Evolutionary conservation across 2,888 invertebrate genomes (phyloP), one percentile per base, ranked within the genome.

Genomic region (Agapetus fuscipes): DNA sequence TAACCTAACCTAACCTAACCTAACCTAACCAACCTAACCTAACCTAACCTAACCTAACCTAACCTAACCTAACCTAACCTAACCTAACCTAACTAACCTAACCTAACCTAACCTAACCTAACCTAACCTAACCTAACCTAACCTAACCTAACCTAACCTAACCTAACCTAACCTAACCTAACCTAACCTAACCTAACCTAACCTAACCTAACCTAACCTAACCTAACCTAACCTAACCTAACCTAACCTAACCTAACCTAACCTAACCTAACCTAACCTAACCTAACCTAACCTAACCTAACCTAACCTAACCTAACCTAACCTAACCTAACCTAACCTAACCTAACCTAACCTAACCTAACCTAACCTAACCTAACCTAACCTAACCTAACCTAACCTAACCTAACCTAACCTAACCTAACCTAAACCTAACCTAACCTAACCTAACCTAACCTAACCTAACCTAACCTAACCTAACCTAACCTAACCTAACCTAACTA

Each of bases 381-480:
- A 54, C 54, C 53, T 50, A 52, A 54, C 53, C 52, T 51, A 54
- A 50, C 54, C 53, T 52, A 53, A 54, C 54, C 54, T 52, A 54
- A 54, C 54, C 54, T 52, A 54, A 54, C 52, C 54, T n/a, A n/a
- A n/a, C n/a, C n/a, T n/a, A n/a, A n/a, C n/a, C n/a, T n/a, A n/a
- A n/a, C n/a, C n/a, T n/a, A 53, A 53, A 55, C 53, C 53, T 52
- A 53, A 55, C 54, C 53, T 50, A 52, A 53, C 53, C 53, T 46
- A 51, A 54, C 55, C 30, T 53, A 54, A 56, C 56, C 56, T 52
- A 54, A 56, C 55, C 56, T 52, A 54, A 56, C 54, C 52, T 30
- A 30, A 30, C 30, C 30, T 30, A 30, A 30, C 30, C 30, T 30
- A 30, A 30, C 30, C 16, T 15, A n/a, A n/a, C n/a, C n/a, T n/a